Conservation (phyloP, 2,113 vertebrate species). For the Stegostoma tigrinum region DNA sequence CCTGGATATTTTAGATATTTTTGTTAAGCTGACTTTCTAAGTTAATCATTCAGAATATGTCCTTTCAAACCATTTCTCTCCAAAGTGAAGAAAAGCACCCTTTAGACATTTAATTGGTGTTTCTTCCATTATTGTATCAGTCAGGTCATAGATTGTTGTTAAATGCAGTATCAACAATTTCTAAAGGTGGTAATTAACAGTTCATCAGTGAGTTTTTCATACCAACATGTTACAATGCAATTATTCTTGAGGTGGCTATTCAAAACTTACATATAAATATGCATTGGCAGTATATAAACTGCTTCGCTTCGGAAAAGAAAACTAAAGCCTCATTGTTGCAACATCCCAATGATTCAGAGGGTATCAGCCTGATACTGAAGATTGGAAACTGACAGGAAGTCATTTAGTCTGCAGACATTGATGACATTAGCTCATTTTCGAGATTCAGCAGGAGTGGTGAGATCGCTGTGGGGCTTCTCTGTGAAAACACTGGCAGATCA, state of each 20-base stretch:
- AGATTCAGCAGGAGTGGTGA: background rate
- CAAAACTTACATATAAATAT: background rate
- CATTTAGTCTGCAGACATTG: constrained; percentile 40
- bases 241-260: background rate
- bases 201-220: background rate
- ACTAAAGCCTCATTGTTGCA: background rate
- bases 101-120: background rate
- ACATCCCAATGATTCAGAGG: background rate
- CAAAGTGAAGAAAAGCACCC: background rate
- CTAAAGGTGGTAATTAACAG: background rate
- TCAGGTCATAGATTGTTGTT: background rate
- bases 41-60: background rate
- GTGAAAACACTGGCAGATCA: constrained; percentile 2
- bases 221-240: background rate
- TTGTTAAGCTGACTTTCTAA: background rate
- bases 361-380: constrained; percentile 27
- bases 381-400: constrained; percentile 38
- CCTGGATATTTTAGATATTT: background rate
- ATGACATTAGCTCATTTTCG: background rate
- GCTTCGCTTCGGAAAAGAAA: constrained; percentile 10
- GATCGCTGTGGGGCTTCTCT: background rate
- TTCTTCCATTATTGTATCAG: background rate
- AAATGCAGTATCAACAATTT: background rate
- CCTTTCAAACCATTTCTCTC: background rate
- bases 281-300: background rate